These are phyloP conservation scores for Meriones psammophilus DNA, from an alignment of 2,797 vertebrate species.

Conservation along the genomic window DNA sequence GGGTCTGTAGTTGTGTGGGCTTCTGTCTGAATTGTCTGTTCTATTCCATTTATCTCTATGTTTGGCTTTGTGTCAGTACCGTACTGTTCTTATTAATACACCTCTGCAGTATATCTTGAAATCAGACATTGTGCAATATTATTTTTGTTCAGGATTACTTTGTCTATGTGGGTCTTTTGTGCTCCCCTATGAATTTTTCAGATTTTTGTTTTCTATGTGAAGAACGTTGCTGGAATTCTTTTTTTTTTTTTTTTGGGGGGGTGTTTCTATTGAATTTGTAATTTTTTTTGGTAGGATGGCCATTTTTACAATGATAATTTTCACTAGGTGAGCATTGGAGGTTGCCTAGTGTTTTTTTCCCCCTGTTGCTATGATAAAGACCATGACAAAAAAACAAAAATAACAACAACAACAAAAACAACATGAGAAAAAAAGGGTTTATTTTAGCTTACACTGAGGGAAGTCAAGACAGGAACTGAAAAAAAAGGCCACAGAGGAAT, in stretches of 20 bases:
- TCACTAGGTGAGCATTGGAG: not conserved
- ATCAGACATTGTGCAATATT: not conserved
- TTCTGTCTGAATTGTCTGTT: not conserved
- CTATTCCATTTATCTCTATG: not conserved
- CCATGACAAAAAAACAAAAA: not conserved
- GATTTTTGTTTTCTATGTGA: slow-evolving; percentile 13
- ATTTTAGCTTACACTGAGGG: not conserved
- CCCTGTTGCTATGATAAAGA: not conserved
- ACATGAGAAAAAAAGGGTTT: not conserved
- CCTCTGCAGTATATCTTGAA: not conserved
- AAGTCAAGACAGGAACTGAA: not conserved
- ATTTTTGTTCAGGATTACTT: not conserved
- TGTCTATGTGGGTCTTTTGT: not conserved
- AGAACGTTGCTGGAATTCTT: not conserved
- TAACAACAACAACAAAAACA: not conserved
- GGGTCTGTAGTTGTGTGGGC: not conserved
- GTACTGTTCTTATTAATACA: not conserved
- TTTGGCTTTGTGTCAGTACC: not conserved
- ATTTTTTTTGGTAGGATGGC: not conserved
- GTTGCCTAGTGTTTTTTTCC: not conserved
- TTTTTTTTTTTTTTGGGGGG: not conserved
- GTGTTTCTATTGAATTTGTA: not conserved
- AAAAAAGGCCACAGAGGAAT: not conserved
- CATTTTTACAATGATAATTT: not conserved
- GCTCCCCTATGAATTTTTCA: not conserved